Conservation (phyloP, 2,888 invertebrate genomes). For the Drosophila parthenogenetica region DNA sequence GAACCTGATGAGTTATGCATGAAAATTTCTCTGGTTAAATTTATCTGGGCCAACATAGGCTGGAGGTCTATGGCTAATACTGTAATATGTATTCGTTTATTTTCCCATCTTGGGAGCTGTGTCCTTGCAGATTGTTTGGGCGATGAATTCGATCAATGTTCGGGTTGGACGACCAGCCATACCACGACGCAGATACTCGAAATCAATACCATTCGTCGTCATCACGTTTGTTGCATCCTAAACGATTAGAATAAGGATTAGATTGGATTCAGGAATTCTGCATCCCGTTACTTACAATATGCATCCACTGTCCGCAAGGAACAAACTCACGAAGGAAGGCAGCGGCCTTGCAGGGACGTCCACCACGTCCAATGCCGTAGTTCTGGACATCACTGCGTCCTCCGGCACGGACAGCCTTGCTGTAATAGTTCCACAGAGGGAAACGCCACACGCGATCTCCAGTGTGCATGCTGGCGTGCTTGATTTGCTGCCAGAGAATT, state of each 20-base stretch:
- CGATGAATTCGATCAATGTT: constrained; percentile 90
- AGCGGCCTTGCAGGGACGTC: constrained; percentile 90
- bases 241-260: background rate
- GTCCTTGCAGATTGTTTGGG: constrained; percentile 86
- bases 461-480: constrained; percentile 89
- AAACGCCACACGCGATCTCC: constrained; percentile 94
- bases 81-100: constrained; percentile 7
- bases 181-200: constrained; percentile 87
- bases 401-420: constrained; percentile 86
- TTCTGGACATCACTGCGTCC: constrained; percentile 86
- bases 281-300: constrained; percentile 86
- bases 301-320: constrained; percentile 90
- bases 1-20: background rate
- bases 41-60: constrained; percentile 1
- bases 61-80: background rate
- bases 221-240: constrained; percentile 91
- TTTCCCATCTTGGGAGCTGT: constrained; percentile 80
- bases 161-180: constrained; percentile 93
- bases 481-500: constrained; percentile 88
- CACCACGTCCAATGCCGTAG: constrained; percentile 85
- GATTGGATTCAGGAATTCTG: background rate
- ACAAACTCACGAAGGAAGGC: constrained; percentile 91
- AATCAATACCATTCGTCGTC: constrained; percentile 88
- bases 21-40: constrained; percentile 4
- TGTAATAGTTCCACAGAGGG: constrained; percentile 92